These are phyloP conservation scores for Eubasilissa regina DNA, from an alignment of 1,140 invertebrate genomes.

Conservation along the genomic window DNA sequence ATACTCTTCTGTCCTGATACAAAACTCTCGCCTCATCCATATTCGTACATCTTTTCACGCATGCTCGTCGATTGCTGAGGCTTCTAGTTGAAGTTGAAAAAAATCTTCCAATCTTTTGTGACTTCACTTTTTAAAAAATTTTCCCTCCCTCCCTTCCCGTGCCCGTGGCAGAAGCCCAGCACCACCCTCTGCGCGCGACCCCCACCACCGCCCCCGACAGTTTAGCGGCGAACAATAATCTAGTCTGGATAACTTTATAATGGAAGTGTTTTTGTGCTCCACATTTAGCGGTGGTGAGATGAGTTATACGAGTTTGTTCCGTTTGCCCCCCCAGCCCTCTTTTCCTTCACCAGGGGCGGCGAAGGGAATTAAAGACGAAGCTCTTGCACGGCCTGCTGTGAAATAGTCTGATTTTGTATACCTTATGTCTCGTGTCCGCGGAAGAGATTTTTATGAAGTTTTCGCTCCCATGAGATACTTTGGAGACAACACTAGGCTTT, in stretches of 20 bases:
- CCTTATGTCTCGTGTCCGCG: background rate
- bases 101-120: too few species aligned
- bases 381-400: background rate
- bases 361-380: background rate
- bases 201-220: background rate
- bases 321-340: slow-evolving; percentile 24
- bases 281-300: slow-evolving; percentile 53
- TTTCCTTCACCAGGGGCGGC: background rate
- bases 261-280: slow-evolving; percentile 60
- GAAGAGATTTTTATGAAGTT: background rate
- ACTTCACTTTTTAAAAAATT: background rate
- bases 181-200: background rate
- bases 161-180: too few species aligned
- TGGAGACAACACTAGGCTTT: background rate
- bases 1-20: too few species aligned
- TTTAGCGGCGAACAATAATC: slow-evolving; percentile 57
- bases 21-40: too few species aligned
- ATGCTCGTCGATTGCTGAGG: too few species aligned
- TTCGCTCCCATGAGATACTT: background rate
- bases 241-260: slow-evolving; percentile 59
- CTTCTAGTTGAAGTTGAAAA: too few species aligned
- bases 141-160: background rate
- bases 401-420: background rate
- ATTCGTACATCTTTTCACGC: too few species aligned
- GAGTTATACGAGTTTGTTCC: slow-evolving; percentile 58